phyloP scores from a whole-genome alignment of 2,113 vertebrate genomes.

The Rynchops niger region DNA sequence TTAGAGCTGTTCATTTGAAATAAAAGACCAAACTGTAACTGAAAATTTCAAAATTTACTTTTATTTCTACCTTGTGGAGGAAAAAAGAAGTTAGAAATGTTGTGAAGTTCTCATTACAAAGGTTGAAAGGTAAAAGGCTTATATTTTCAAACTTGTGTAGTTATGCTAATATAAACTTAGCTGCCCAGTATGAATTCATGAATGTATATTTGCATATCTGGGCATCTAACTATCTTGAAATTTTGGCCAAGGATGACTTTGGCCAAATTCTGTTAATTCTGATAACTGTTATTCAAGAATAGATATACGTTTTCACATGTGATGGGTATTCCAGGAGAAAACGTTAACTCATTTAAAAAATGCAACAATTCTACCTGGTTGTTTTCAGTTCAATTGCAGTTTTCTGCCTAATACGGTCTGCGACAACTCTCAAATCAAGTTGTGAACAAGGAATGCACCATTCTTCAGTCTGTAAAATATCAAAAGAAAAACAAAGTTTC shows the following conservation, averaged over 20 bases:
- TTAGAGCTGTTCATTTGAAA: background rate
- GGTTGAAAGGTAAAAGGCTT: background rate
- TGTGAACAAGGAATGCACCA: rapidly evolving
- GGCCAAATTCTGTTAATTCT: background rate
- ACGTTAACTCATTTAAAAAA: background rate
- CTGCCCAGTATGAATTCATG: background rate
- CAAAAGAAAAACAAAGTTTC: background rate
- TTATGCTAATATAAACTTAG: background rate
- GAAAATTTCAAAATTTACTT: background rate
- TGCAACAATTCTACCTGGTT: background rate
- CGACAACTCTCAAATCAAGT: background rate
- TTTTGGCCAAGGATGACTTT: background rate
- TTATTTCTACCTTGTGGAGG: background rate
- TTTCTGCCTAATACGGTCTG: background rate
- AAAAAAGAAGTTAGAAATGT: background rate
- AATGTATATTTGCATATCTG: background rate
- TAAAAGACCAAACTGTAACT: background rate
- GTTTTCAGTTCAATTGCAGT: background rate
- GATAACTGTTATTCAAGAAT: background rate
- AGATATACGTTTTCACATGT: background rate
- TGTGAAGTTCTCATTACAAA: background rate
- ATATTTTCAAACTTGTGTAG: background rate
- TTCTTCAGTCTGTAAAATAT: background rate
- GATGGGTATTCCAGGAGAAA: background rate
- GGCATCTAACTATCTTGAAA: background rate